Evolutionary conservation across 2,797 vertebrate species (phyloP), one percentile per base, ranked within the genome.

Genomic region (Danionella dracula): DNA sequence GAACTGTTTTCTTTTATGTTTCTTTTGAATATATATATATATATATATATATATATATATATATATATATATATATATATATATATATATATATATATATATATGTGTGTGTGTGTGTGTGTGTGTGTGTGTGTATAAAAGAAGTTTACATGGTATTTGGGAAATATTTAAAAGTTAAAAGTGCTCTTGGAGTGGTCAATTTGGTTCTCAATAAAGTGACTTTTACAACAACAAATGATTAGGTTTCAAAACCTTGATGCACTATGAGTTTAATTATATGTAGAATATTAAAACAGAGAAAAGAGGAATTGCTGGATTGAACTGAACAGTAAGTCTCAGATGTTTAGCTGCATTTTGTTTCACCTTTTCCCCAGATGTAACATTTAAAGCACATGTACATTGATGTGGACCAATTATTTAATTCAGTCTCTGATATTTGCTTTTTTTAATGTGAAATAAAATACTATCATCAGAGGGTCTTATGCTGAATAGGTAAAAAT

Each of bases 371-470:
- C n/a, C n/a, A n/a, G n/a, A n/a, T n/a, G n/a, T n/a, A n/a, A n/a
- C n/a, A n/a, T 71, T 78, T 69, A 13, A 59, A 76, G 75, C 75
- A 74, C 85, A 80, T 85, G 81, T 87, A 83, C 85, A 82, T 82
- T 82, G 80, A 83, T 85, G 85, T 88, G 86, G 88, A 88, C 86
- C 85, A 85, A 85, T 85, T 83, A 75, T 77, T 73, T 83, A 78
- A 82, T 77, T 85, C 83, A 77, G 77, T 83, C 85, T 83, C 84
- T 86, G 84, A 81, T 87, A 79, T 88, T 83, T 88, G 84, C 86
- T 89, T 86, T n/a, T 87, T 90, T 89, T 89, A 87, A 88, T 86
- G 85, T 88, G 85, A 82, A 89, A 88, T 89, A 89, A 90, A 89
- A 89, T 76, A 87, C 85, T 84, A 85, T 81, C 66, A 71, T 58